Evolutionary conservation across 2,113 vertebrate genomes (phyloP).

Genomic region (Macquaria australasica): DNA sequence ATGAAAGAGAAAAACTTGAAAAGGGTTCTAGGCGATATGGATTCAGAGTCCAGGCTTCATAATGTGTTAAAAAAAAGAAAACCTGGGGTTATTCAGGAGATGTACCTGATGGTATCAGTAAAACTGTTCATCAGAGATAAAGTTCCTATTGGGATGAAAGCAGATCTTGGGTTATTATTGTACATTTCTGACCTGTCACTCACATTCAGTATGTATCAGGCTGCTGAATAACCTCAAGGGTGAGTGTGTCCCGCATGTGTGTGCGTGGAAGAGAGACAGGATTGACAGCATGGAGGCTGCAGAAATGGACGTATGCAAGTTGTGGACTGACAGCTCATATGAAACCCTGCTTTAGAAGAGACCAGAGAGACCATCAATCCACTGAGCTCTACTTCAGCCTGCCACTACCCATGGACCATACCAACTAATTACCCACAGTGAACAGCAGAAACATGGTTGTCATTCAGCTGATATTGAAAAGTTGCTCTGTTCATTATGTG

Average conservation of each 20-base stretch:
- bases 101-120: background rate
- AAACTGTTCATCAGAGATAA: constrained; percentile 15
- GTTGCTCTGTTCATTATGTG: constrained; percentile 16
- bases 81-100: constrained; percentile 4
- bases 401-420: background rate
- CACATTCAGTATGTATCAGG: constrained; percentile 2
- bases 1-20: constrained; percentile 20
- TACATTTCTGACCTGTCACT: constrained; percentile 31
- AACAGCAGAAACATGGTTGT: background rate
- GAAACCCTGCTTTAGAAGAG: constrained; percentile 20
- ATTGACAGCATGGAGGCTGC: background rate
- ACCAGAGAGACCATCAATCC: constrained; percentile 27
- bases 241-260: background rate
- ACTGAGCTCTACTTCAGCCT: background rate
- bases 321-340: constrained; percentile 52
- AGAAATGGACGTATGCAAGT: constrained; percentile 26
- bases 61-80: background rate
- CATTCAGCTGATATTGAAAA: constrained; percentile 43
- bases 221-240: constrained; percentile 17
- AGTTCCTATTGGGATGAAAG: constrained; percentile 6
- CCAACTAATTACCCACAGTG: constrained; percentile 3
- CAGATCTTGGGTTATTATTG: constrained; percentile 10
- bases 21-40: background rate
- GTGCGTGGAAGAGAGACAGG: background rate
- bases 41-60: background rate